phyloP scores from a whole-genome alignment of 2,888 invertebrate species.

The Catocala nupta region DNA sequence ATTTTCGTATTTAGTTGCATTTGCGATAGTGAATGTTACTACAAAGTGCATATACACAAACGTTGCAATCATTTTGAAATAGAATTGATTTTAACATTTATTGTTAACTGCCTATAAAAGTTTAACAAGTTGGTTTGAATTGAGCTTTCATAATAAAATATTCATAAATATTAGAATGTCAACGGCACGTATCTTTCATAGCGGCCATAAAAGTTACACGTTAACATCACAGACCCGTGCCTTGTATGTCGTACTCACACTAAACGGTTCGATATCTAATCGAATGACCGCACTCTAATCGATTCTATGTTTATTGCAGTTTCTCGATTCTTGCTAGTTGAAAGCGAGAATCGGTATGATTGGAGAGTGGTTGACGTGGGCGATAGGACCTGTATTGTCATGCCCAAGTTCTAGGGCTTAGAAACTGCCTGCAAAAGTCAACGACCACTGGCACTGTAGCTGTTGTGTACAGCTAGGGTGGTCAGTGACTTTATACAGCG shows the following conservation, averaged over 20 bases:
- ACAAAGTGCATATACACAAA: too few species aligned
- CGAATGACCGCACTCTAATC: constrained; percentile 61
- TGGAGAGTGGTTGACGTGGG: constrained; percentile 64
- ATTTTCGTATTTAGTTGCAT: too few species aligned
- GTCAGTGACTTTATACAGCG: constrained; percentile 9
- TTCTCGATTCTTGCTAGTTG: constrained; percentile 65
- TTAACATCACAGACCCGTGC: constrained; percentile 15
- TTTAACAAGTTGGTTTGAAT: constrained; percentile 13
- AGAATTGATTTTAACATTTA: background rate
- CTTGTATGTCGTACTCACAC: constrained; percentile 32
- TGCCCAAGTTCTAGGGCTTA: constrained; percentile 59
- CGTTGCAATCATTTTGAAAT: too few species aligned
- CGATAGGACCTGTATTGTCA: constrained; percentile 62
- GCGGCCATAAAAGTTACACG: constrained; percentile 27
- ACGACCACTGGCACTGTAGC: constrained; percentile 30
- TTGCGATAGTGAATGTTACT: too few species aligned
- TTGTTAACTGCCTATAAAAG: constrained; percentile 7
- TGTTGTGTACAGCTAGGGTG: background rate
- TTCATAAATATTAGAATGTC: constrained; percentile 13
- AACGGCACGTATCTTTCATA: constrained; percentile 17
- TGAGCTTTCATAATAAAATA: constrained; percentile 22
- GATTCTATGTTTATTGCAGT: constrained; percentile 62
- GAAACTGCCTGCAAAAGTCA: constrained; percentile 28
- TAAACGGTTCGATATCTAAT: constrained; percentile 56
- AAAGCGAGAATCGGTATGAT: constrained; percentile 65